A percentile compares a stretch with the other conserved stretches of the same genome.
These are phyloP conservation scores for Mercenaria mercenaria DNA, from an alignment of 1,140 invertebrate species.

Conservation along the genomic window DNA sequence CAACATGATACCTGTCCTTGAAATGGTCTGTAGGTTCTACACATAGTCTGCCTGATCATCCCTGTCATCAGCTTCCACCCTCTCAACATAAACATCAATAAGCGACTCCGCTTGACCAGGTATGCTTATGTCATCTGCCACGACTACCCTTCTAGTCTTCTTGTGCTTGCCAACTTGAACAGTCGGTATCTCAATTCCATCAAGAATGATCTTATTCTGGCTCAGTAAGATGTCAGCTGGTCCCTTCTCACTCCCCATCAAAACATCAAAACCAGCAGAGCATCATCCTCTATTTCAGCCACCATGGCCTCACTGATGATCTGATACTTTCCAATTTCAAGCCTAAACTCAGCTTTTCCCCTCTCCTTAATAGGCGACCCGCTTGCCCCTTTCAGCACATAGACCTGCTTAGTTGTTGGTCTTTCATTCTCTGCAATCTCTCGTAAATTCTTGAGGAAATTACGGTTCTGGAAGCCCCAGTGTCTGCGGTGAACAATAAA, in stretches of 20 bases:
- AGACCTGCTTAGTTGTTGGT: not conserved
- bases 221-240: not conserved
- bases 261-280: not conserved
- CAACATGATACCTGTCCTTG: too few relatives aligned
- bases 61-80: too few relatives aligned
- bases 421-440: not conserved
- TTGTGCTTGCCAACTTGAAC: not conserved
- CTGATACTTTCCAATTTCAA: not conserved
- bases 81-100: too few relatives aligned
- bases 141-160: too few relatives aligned
- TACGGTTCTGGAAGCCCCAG: conserved; percentile 37
- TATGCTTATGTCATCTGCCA: too few relatives aligned
- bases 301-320: not conserved
- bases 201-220: not conserved
- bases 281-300: not conserved
- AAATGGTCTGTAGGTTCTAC: too few relatives aligned
- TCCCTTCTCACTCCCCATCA: not conserved
- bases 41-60: too few relatives aligned
- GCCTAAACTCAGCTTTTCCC: not conserved
- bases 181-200: not conserved
- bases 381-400: not conserved
- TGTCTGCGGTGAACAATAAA: conserved; percentile 32
- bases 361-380: not conserved
- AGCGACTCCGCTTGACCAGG: too few relatives aligned
- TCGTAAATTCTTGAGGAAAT: conserved; percentile 3